Evolutionary conservation across 2,888 invertebrate genomes (phyloP), one percentile per base, ranked within the genome.

Genomic region (Serripes groenlandicus): DNA sequence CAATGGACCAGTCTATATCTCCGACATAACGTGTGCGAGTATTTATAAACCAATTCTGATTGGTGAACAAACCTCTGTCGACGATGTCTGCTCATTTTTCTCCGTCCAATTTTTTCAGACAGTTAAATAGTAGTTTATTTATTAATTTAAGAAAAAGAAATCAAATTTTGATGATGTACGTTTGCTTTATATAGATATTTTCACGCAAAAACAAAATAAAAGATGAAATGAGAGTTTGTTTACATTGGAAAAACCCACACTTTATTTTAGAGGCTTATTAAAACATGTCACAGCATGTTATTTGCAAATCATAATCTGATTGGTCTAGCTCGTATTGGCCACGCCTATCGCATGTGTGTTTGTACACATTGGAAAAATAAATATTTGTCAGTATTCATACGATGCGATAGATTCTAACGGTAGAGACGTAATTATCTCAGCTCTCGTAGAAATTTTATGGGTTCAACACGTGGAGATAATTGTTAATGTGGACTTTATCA

Each of bases 381-480:
- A 66, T 35, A 35, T 23, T 66, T 26, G 23, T 26, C 26, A 42
- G 66, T 5, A 34, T 66, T 66, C 66, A 66, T 66, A 35, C 5
- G 28, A 42, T 42, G 28, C 37, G 66, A 66, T 26, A 28, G 26
- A 23, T 42, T 66, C 23, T 23, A n/a, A 9, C 23, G 5, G 66
- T 42, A 42, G 23, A 32, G 42, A 66, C 42, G 42, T 26, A 35
- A 9, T 42, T 28, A 35, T 66, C 32, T 34, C 21, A 49, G 49
- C 49, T 15, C 2, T 2, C 49, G 49, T 49, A 5, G 2, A 21
- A 21, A 42, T 42, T 49, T 49, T n/a, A n/a, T n/a, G n/a, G n/a
- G n/a, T n/a, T n/a, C n/a, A 62, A 15, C 62, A 62, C 62, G 62
- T 62, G 62, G 62, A 62, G 62, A n/a, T 58, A 58, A 15, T 58